Percentiles rank a stretch among this genome's conserved stretches.
Conservation (phyloP, 2,797 vertebrate genomes). For the Hippopotamyrus pictus region DNA sequence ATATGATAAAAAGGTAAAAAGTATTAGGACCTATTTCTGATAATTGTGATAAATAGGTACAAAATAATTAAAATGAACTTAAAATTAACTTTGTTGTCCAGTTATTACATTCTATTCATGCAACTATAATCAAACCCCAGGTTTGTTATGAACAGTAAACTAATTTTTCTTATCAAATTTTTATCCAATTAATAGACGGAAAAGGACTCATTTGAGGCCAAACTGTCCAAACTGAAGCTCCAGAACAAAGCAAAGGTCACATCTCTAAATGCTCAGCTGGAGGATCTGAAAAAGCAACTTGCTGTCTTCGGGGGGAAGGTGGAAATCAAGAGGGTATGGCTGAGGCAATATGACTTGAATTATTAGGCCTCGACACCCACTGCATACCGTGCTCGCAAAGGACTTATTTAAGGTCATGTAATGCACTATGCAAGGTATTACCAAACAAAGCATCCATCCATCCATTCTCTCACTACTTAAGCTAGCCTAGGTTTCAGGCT, state of each 20-base stretch:
- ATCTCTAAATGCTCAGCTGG: constrained; percentile 70
- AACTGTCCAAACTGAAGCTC: constrained; percentile 76
- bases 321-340: constrained; percentile 32
- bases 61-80: neutral
- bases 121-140: neutral
- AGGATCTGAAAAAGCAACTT: constrained; percentile 73
- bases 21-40: neutral
- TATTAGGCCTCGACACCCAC: neutral
- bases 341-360: neutral
- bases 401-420: neutral
- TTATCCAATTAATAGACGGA: constrained; percentile 58
- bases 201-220: constrained; percentile 72
- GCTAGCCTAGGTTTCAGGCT: neutral
- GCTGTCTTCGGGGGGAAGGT: constrained; percentile 47
- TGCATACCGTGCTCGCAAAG: neutral
- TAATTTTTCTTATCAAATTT: neutral
- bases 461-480: neutral
- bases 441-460: neutral
- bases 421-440: neutral
- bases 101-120: neutral
- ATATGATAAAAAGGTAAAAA: neutral
- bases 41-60: neutral
- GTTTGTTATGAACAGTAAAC: neutral
- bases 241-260: constrained; percentile 85
- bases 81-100: neutral